Evolutionary conservation across 2,888 invertebrate species (phyloP), one percentile per base, ranked within the genome.

Genomic region (Coleophora deauratella): DNA sequence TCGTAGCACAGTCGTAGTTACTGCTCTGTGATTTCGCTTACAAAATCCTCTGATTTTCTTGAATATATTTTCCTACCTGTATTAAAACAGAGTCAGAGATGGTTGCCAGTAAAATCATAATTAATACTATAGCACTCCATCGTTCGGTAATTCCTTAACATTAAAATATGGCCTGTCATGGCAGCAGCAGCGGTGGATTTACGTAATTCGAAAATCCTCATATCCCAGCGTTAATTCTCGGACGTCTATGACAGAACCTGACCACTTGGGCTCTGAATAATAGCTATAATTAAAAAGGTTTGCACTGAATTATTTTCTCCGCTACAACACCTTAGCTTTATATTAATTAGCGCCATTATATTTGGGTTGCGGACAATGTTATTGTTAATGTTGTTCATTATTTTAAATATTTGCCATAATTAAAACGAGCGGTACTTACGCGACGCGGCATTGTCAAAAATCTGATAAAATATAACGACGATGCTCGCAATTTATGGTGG

Each of bases 281-380:
- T 64, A 58, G 48, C 50, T 41, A 52, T 54, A 64, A 70, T 71
- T 73, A 60, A 63, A 70, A 71, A 66, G 64, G 67, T 67, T 68
- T 57, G 52, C 52, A 56, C 57, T 51, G 53, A 56, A 50, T 55
- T 51, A 58, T 64, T 61, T 59, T 48, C 51, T 42, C 44, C 51
- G 54, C 49, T 49, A 51, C 54, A 53, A 57, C 52, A 56, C 53
- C 50, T 58, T 55, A 56, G 34, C 40, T 21, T 45, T 45, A 40
- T 57, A 42, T 58, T 58, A 57, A 59, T 61, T 59, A 49, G 43
- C 40, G 42, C 53, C 54, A 57, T 59, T 57, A 57, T 52, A 42
- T 57, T 58, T 53, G 50, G 55, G 52, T 41, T 47, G 50, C 42
- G 21, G 49, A 38, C 52, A 59, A 62, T 60, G 53, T 54, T 53